These are phyloP conservation scores for Hirudo medicinalis DNA, from an alignment of 1,140 invertebrate species.

Conservation along the genomic window DNA sequence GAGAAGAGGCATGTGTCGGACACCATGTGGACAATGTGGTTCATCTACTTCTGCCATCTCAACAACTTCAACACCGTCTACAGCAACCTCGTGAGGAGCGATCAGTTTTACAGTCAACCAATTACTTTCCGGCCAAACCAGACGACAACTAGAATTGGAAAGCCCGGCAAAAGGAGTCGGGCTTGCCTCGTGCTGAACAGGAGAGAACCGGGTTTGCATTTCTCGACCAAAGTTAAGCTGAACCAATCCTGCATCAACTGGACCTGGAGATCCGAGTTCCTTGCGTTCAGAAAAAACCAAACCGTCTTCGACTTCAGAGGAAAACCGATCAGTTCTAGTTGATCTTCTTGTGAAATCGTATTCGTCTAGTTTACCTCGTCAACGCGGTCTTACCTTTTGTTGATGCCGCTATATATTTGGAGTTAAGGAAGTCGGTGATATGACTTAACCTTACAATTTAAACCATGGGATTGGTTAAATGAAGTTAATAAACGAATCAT, in stretches of 20 bases:
- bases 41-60: slow-evolving; percentile 20
- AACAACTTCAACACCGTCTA: slow-evolving; percentile 14
- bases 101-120: too few species aligned
- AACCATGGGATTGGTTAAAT: too few species aligned
- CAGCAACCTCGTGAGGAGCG: background rate
- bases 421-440: too few species aligned
- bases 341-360: too few species aligned
- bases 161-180: background rate
- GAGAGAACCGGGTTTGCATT: slow-evolving; percentile 20
- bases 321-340: background rate
- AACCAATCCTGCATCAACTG: background rate
- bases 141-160: background rate
- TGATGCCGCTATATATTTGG: too few species aligned
- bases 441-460: too few species aligned
- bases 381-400: too few species aligned
- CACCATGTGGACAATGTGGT: slow-evolving; percentile 24
- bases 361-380: too few species aligned
- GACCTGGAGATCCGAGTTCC: background rate
- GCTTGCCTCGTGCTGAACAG: slow-evolving; percentile 15
- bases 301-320: background rate
- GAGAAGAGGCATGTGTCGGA: background rate
- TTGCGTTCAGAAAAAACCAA: background rate
- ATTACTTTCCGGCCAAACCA: background rate
- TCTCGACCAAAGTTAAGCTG: background rate
- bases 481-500: too few species aligned